phyloP scores from a whole-genome alignment of 2,888 invertebrate genomes.

The Meliscaeva auricollis region DNA sequence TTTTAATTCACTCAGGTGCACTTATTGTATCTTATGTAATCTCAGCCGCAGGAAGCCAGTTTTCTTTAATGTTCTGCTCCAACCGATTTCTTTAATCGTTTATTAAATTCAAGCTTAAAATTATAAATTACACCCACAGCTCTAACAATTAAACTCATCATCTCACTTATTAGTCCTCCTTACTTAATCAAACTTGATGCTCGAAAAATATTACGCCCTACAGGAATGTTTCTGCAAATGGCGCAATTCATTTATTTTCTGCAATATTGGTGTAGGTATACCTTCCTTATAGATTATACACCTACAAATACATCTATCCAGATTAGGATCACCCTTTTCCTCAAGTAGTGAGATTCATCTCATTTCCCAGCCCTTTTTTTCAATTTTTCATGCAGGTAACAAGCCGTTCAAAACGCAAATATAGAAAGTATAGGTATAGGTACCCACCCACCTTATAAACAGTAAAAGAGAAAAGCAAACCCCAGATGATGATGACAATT shows the following conservation, averaged over 20 bases:
- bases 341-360: constrained; percentile 6
- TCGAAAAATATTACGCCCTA: not conserved
- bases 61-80: too few species aligned
- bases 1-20: too few species aligned
- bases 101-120: too few species aligned
- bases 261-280: constrained; percentile 23
- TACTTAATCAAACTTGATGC: not conserved
- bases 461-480: not conserved
- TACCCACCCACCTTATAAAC: not conserved
- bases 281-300: too few species aligned
- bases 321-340: constrained; percentile 13
- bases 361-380: constrained; percentile 27
- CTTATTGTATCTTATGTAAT: too few species aligned
- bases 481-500: constrained; percentile 19
- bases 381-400: not conserved
- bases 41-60: too few species aligned
- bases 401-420: constrained; percentile 14
- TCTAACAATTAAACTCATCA: constrained; percentile 22
- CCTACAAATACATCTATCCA: constrained; percentile 23
- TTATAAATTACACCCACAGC: constrained; percentile 50
- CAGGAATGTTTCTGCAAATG: constrained; percentile 32
- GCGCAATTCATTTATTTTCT: constrained; percentile 69
- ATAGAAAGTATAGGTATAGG: not conserved
- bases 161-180: constrained; percentile 18
- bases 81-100: too few species aligned